Base-by-base conservation (phyloP, 2,113 vertebrate genomes). In the Furnarius figulus region DNA sequence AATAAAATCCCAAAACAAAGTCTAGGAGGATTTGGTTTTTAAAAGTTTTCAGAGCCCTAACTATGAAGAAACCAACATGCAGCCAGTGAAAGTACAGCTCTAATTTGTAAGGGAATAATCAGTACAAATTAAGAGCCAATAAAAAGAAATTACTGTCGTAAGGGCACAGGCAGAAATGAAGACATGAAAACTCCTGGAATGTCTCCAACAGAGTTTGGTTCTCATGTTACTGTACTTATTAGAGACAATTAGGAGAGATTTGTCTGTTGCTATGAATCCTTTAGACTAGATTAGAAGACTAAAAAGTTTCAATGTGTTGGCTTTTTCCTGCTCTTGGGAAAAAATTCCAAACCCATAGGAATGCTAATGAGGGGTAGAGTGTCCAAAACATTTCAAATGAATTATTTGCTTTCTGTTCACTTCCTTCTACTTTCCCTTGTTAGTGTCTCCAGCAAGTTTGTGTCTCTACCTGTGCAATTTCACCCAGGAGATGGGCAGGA, bases 71-170 rank as follows among this genome's bases (percentile, higher is more conserved):
- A 53, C 30, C 61, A 86, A 74, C 25, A 42, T 18, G 39, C 31
- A 72, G 21, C 14, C 49, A 68, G 52, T 67, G 52, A 74, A 94
- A 78, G 35, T 68, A 72, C 56, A 75, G 12, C 40, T 89, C 47
- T 87, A 91, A 94, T 91, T 85, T 89, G 73, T 73, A 85, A 87
- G 47, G 66, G 70, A 93, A 91, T 46, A 93, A 96, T 94, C 90
- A 83, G 71, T 83, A 88, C 71, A 96, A 93, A 92, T 77, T 55
- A 95, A 92, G 72, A 92, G 55, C 55, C 90, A 83, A 92, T 86
- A 88, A 93, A 96, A 96, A 94, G 88, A 93, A 94, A 93, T 93
- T 91, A 17, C 30, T 63, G 68, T 83, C 28, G 39, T 58, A 88
- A 84, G 49, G 31, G 59, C 90, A 50, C 67, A 77, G 63, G 47